Evolutionary conservation across 2,888 invertebrate genomes (phyloP).

Genomic region (Hemithea aestivaria): DNA sequence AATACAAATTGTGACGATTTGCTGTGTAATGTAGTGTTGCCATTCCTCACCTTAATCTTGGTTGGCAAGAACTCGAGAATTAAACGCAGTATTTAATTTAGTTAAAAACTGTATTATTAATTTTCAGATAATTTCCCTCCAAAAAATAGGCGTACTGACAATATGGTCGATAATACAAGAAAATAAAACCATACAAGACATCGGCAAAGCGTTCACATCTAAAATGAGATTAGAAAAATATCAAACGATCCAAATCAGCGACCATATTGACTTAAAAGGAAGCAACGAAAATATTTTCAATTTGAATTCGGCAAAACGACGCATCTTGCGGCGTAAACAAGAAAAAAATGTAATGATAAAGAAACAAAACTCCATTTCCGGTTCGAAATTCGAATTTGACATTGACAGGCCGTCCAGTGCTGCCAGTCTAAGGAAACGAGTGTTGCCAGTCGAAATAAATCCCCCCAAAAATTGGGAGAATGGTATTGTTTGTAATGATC

Average conservation of each 20-base stretch:
- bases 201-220: constrained; percentile 64
- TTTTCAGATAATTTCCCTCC: constrained; percentile 57
- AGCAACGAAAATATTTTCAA: constrained; percentile 38
- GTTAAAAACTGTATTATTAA: neutral
- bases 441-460: constrained; percentile 40
- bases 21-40: too few species aligned
- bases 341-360: constrained; percentile 38
- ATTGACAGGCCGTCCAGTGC: constrained; percentile 51
- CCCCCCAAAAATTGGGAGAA: constrained; percentile 46
- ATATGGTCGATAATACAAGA: constrained; percentile 66
- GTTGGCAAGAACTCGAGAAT: too few species aligned
- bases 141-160: constrained; percentile 54
- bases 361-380: constrained; percentile 30
- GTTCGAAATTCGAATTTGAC: constrained; percentile 36
- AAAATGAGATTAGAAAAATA: constrained; percentile 55
- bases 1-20: too few species aligned
- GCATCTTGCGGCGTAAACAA: constrained; percentile 43
- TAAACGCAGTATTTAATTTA: too few species aligned
- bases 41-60: too few species aligned
- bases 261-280: constrained; percentile 38
- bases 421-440: constrained; percentile 41
- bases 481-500: constrained; percentile 52
- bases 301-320: constrained; percentile 57
- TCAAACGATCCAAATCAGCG: constrained; percentile 47
- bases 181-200: constrained; percentile 42